These are phyloP conservation scores for Pyrgus malvae DNA, from an alignment of 2,888 invertebrate species.

Conservation along the genomic window DNA sequence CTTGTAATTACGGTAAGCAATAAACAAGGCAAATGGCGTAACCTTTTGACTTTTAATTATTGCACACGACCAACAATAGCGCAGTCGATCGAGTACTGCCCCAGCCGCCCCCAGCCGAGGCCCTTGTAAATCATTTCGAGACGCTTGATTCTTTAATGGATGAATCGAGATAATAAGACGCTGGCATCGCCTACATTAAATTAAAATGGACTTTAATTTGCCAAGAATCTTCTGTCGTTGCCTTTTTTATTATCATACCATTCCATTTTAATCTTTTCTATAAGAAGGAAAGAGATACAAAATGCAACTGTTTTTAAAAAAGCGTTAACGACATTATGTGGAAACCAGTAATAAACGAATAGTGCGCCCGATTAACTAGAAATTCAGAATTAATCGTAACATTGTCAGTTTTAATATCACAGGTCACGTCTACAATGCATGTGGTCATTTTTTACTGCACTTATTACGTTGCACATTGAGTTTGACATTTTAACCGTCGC, in stretches of 20 bases:
- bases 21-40: constrained; percentile 59
- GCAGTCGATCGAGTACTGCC: constrained; percentile 40
- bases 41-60: constrained; percentile 71
- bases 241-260: not conserved
- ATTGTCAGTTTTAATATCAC: constrained; percentile 23
- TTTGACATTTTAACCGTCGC: constrained; percentile 67
- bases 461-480: constrained; percentile 51
- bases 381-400: too few relatives aligned
- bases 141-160: constrained; percentile 36
- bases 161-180: constrained; percentile 36
- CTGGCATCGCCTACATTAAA: too few relatives aligned
- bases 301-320: too few relatives aligned
- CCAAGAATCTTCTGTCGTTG: not conserved
- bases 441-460: constrained; percentile 50
- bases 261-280: too few relatives aligned
- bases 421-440: constrained; percentile 40
- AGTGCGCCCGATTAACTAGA: too few relatives aligned
- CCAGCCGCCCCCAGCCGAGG: constrained; percentile 45
- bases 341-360: too few relatives aligned
- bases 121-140: constrained; percentile 62
- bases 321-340: too few relatives aligned
- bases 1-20: constrained; percentile 56
- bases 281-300: too few relatives aligned
- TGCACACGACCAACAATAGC: constrained; percentile 53
- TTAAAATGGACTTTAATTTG: not conserved